Conservation (phyloP, 2,888 invertebrate genomes). For the Tachina grossa region DNA sequence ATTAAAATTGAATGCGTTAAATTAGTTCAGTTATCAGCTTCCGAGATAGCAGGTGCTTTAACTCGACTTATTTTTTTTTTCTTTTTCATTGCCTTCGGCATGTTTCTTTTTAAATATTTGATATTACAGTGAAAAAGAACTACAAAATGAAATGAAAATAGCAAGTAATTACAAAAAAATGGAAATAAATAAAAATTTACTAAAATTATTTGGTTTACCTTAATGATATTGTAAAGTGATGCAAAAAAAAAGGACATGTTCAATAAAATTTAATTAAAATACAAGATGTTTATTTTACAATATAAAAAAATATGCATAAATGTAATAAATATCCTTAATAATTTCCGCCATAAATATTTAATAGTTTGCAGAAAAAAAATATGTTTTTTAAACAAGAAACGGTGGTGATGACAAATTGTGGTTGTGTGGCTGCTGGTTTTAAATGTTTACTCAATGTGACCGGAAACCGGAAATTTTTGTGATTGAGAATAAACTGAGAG, state of each 20-base stretch:
- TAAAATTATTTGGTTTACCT: neutral
- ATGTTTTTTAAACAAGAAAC: constrained; percentile 37
- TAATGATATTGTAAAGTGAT: constrained; percentile 18
- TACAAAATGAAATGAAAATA: constrained; percentile 37
- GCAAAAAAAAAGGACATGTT: constrained; percentile 5
- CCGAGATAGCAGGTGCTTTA: constrained; percentile 78
- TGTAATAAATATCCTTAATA: constrained; percentile 22
- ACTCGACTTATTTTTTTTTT: constrained; percentile 34
- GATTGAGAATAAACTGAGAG: neutral
- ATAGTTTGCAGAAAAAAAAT: neutral
- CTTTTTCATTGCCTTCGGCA: neutral
- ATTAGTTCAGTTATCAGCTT: constrained; percentile 82
- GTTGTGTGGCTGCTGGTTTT: constrained; percentile 23
- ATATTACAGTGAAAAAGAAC: neutral
- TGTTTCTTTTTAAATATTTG: neutral
- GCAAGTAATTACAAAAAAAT: constrained; percentile 1
- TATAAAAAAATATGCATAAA: constrained; percentile 2
- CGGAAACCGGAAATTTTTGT: constrained; percentile 66
- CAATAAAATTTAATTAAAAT: constrained; percentile 13
- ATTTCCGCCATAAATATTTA: constrained; percentile 27
- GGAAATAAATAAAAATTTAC: constrained; percentile 11
- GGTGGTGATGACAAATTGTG: constrained; percentile 16
- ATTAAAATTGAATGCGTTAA: constrained; percentile 82
- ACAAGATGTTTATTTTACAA: constrained; percentile 9
- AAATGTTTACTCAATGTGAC: constrained; percentile 46